Evolutionary conservation across 2,888 invertebrate genomes (phyloP).

Genomic region (Hirtodrosophila confusa): DNA sequence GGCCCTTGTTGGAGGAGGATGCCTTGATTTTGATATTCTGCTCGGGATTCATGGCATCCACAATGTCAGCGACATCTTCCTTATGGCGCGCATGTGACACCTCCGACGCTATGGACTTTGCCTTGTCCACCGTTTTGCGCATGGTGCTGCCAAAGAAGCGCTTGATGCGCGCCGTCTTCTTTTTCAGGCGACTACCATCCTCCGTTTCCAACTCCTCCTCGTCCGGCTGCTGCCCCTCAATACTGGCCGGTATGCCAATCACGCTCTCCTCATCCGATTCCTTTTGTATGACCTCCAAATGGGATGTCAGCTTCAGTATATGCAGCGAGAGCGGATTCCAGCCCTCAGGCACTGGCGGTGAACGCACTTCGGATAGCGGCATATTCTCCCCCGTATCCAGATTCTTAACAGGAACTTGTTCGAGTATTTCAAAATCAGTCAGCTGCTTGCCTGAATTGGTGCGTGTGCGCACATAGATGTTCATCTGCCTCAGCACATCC

Average conservation of each 20-base stretch:
- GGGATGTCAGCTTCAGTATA: conserved; percentile 95
- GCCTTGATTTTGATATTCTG: conserved; percentile 95
- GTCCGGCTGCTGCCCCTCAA: conserved; percentile 82
- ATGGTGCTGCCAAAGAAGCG: conserved; percentile 94
- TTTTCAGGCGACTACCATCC: conserved; percentile 84
- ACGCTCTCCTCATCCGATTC: conserved; percentile 92
- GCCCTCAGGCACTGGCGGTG: conserved; percentile 88
- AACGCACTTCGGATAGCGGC: conserved; percentile 93
- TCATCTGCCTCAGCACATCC: conserved; percentile 88
- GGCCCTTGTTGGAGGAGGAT: conserved; percentile 97
- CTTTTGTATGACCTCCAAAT: conserved; percentile 91
- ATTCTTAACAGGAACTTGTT: conserved; percentile 94
- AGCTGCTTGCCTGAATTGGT: conserved; percentile 94
- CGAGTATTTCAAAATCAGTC: conserved; percentile 96
- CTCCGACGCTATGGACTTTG: conserved; percentile 94
- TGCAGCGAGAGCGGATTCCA: conserved; percentile 97
- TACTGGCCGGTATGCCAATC: conserved; percentile 85
- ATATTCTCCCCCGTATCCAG: conserved; percentile 94
- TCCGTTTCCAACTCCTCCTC: conserved; percentile 84
- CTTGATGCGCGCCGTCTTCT: conserved; percentile 87
- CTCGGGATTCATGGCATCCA: conserved; percentile 91
- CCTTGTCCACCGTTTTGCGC: conserved; percentile 95
- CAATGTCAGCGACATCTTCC: conserved; percentile 93
- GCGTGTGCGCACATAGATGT: conserved; percentile 91
- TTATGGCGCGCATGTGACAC: conserved; percentile 94